Evolutionary conservation across 2,797 vertebrate species (phyloP).

Genomic region (Nannoperca australis): DNA sequence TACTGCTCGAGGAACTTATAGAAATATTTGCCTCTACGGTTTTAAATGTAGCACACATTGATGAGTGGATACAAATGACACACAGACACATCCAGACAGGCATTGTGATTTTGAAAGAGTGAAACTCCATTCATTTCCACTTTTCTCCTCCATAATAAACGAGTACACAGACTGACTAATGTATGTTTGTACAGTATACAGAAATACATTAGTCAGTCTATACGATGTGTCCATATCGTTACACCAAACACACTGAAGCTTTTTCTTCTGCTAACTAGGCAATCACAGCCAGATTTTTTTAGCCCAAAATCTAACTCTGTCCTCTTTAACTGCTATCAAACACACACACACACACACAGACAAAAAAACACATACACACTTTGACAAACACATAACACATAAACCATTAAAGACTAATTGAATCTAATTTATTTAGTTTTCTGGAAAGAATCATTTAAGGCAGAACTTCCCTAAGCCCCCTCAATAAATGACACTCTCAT

Average conservation of each 20-base stretch:
- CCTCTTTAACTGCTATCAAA: slow-evolving; percentile 59
- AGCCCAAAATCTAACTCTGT: slow-evolving; percentile 57
- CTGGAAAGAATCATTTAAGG: slow-evolving; percentile 84
- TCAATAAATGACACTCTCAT: slow-evolving; percentile 81
- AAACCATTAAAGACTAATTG: slow-evolving; percentile 93
- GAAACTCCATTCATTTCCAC: slow-evolving; percentile 39
- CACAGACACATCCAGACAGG: slow-evolving; percentile 8
- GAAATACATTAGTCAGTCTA: slow-evolving; percentile 72
- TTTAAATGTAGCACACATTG: slow-evolving; percentile 7
- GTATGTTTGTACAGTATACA: slow-evolving; percentile 67
- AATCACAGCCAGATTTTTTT: slow-evolving; percentile 65
- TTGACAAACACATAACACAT: slow-evolving; percentile 80
- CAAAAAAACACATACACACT: slow-evolving; percentile 53
- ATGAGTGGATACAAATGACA: slow-evolving; percentile 30
- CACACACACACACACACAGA: slow-evolving; percentile 52
- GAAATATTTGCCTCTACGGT: slow-evolving; percentile 17
- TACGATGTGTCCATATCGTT: slow-evolving; percentile 66
- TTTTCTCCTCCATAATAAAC: slow-evolving; percentile 39
- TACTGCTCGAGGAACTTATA: slow-evolving; percentile 9
- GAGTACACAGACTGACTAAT: slow-evolving; percentile 67
- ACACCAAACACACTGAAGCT: slow-evolving; percentile 59
- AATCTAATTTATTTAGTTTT: slow-evolving; percentile 98
- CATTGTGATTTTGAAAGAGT: slow-evolving; percentile 25
- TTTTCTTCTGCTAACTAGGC: slow-evolving; percentile 74
- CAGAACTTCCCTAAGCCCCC: slow-evolving; percentile 78